A percentile compares a stretch with the other conserved stretches of the same genome.
These are phyloP conservation scores for Drosophila koepferae DNA, from an alignment of 2,888 invertebrate genomes.

Conservation along the genomic window DNA sequence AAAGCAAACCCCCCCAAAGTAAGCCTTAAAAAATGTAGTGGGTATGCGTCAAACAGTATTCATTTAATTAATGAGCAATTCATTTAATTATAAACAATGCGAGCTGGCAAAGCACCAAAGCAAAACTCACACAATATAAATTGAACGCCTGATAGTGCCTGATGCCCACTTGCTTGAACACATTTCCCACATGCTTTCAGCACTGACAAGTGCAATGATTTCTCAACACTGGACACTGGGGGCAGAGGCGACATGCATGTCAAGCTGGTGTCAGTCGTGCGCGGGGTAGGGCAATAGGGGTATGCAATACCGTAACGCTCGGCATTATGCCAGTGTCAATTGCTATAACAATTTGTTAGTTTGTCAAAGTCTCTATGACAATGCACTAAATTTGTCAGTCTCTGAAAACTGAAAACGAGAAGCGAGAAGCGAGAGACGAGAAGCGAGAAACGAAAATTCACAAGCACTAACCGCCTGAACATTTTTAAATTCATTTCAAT, in stretches of 20 bases:
- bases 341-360: conserved; percentile 72
- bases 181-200: conserved; percentile 47
- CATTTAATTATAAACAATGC: conserved; percentile 77
- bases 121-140: conserved; percentile 53
- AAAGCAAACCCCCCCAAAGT: not conserved
- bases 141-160: conserved; percentile 57
- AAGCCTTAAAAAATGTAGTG: not conserved
- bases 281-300: not conserved
- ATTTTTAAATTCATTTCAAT: conserved; percentile 54
- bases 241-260: conserved; percentile 6
- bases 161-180: conserved; percentile 41
- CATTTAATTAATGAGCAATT: conserved; percentile 79
- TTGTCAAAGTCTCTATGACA: conserved; percentile 47
- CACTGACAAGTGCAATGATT: conserved; percentile 70
- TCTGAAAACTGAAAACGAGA: conserved; percentile 1
- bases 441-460: conserved; percentile 7
- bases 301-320: conserved; percentile 18
- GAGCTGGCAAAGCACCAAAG: conserved; percentile 47
- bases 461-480: conserved; percentile 8
- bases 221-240: conserved; percentile 46
- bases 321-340: conserved; percentile 65
- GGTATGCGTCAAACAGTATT: conserved; percentile 34
- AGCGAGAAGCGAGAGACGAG: conserved; percentile 3
- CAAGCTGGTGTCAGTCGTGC: conserved; percentile 1
- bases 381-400: conserved; percentile 52